Percentiles rank a stretch among this genome's conserved stretches.
These are phyloP conservation scores for Pipa parva DNA, from an alignment of 2,113 vertebrate species.

Conservation along the genomic window DNA sequence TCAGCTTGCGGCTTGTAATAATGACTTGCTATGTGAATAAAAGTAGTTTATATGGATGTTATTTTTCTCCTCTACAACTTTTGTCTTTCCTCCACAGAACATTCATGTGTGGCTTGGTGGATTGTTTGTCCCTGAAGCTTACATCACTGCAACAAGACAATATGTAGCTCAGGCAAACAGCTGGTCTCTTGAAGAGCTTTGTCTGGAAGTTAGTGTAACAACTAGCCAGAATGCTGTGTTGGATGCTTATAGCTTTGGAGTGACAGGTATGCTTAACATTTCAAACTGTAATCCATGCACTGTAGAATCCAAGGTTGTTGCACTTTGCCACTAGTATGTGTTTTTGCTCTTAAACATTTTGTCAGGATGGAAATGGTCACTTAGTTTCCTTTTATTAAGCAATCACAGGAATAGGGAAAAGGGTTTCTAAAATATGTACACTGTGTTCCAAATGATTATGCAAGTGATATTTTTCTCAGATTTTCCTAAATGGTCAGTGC, in stretches of 20 bases:
- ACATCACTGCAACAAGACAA: constrained; percentile 93
- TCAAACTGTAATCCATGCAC: background rate
- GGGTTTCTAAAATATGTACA: too few species aligned
- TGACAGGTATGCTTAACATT: constrained; percentile 73
- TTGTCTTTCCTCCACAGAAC: constrained; percentile 65
- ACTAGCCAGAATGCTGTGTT: constrained; percentile 74
- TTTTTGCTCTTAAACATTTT: too few species aligned
- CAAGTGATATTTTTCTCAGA: too few species aligned
- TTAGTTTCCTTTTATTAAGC: too few species aligned
- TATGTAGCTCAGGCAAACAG: constrained; percentile 97
- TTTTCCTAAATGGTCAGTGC: too few species aligned
- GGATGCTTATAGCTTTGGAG: constrained; percentile 95
- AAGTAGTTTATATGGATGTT: background rate
- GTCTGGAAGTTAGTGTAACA: constrained; percentile 90
- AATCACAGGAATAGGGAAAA: too few species aligned
- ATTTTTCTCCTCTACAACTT: background rate
- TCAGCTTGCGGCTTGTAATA: too few species aligned
- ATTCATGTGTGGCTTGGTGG: constrained; percentile 91
- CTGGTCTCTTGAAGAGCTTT: constrained; percentile 96
- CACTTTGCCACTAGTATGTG: too few species aligned
- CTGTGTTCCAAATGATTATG: too few species aligned
- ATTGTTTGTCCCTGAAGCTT: constrained; percentile 93
- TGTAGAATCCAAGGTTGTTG: too few species aligned
- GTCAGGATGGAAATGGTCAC: too few species aligned
- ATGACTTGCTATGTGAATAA: too few species aligned